Conservation (phyloP, 2,797 vertebrate species). For the Morelia viridis region DNA sequence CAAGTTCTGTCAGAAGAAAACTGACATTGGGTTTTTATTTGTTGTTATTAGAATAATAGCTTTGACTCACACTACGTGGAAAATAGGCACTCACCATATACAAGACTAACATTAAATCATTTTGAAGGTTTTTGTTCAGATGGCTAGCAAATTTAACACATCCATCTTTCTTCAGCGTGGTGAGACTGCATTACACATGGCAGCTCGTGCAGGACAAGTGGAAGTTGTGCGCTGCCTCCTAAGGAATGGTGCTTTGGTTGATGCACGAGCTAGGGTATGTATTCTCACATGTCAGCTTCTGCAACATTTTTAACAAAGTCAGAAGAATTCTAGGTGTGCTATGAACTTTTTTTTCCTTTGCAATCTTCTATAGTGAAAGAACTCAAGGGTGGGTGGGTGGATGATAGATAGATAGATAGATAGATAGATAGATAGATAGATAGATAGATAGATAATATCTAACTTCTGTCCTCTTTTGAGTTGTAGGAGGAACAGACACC, state of each 20-base stretch:
- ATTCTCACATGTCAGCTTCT: neutral
- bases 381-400: neutral
- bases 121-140: neutral
- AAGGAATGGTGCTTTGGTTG: conserved; percentile 94
- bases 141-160: conserved; percentile 10
- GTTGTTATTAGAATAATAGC: neutral
- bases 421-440: neutral
- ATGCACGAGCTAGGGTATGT: conserved; percentile 94
- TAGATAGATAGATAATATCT: neutral
- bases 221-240: conserved; percentile 97
- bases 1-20: neutral
- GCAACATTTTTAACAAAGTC: neutral
- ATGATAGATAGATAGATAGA: neutral
- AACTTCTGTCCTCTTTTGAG: conserved; percentile 59
- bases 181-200: conserved; percentile 96
- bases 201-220: conserved; percentile 94
- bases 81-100: neutral
- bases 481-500: conserved; percentile 97
- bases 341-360: neutral
- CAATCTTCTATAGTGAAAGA: neutral
- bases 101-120: neutral
- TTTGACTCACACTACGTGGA: neutral
- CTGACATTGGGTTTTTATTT: neutral
- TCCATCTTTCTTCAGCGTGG: conserved; percentile 84
- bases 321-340: neutral